phyloP scores from a whole-genome alignment of 2,888 invertebrate genomes.

The Aphidius colemani region DNA sequence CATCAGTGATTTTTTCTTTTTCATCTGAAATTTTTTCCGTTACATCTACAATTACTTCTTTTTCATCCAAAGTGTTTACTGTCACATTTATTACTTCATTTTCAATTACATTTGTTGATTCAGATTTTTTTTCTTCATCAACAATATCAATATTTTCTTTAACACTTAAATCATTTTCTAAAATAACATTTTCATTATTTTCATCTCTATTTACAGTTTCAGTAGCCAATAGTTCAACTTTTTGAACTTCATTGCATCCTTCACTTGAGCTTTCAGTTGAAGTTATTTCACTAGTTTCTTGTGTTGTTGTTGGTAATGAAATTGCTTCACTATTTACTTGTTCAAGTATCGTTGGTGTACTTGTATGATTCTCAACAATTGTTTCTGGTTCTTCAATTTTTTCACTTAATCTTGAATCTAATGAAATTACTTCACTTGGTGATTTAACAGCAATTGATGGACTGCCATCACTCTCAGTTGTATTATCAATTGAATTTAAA shows the following conservation, averaged over 20 bases:
- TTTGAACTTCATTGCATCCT: conserved; percentile 70
- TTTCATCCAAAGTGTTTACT: neutral
- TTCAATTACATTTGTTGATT: conserved; percentile 26
- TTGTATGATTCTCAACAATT: conserved; percentile 43
- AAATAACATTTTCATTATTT: conserved; percentile 20
- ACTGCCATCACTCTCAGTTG: conserved; percentile 61
- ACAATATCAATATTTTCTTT: conserved; percentile 14
- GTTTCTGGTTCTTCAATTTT: conserved; percentile 50
- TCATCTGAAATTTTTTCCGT: neutral
- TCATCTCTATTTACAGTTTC: conserved; percentile 29
- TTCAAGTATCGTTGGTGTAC: conserved; percentile 53
- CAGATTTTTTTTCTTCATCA: conserved; percentile 22
- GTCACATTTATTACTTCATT: neutral
- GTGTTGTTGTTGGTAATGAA: conserved; percentile 47
- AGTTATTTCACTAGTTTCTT: conserved; percentile 61
- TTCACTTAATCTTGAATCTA: conserved; percentile 63
- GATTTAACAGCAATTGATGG: conserved; percentile 59
- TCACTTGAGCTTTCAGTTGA: conserved; percentile 65
- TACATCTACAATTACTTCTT: neutral
- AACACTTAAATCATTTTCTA: conserved; percentile 20
- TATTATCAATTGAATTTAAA: conserved; percentile 59
- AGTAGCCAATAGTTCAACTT: conserved; percentile 59
- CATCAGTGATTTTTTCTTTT: conserved; percentile 24
- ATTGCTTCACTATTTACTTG: conserved; percentile 49
- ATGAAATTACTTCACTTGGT: conserved; percentile 61